Evolutionary conservation across 2,797 vertebrate genomes (phyloP), one percentile per base, ranked within the genome.

Genomic region (Gobio occitaniae): DNA sequence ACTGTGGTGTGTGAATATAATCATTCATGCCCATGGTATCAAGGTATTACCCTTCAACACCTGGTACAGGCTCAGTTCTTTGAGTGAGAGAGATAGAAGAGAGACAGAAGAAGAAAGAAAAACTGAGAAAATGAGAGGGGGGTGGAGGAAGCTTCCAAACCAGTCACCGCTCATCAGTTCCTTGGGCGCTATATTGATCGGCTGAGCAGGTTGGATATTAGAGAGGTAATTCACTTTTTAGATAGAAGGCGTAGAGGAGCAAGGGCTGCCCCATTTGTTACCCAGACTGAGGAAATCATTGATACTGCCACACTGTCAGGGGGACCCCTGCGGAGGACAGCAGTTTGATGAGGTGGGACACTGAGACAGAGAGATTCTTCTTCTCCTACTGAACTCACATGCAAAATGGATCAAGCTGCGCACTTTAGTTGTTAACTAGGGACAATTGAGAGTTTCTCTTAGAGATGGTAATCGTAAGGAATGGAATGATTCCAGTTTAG

Each of bases 191-290:
- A 52, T 90, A 91, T 89, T 87, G 87, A 90, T 89, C 84, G 50
- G 74, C 86, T 80, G 74, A 80, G 83, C 76, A 68, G 86, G 84
- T 38, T 85, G 84, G 82, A 89, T 91, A 89, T 90, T 85, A 86
- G 63, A 87, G 78, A 69, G 83, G 76, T 88, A 88, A 89, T 88
- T 89, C 86, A 84, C 85, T 87, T 88, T 87, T 87, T 85, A 78
- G 80, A 83, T 59, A 82, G 72, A 81, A 86, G 54, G 56, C 65
- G 48, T 84, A 77, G 77, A 61, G 48, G 29, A 59, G 86, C 82
- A 80, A 48, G 82, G 52, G 48, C 81, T 80, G n/a, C 81, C 72
- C 77, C 76, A 87, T 90, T 86, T 87, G 86, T 89, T 87, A 88
- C 77, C 82, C 80, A 56, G 47, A 65, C 50, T 69, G 80, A 75